A percentile compares a stretch with the other conserved stretches of the same genome.
Conservation (phyloP, 2,113 vertebrate genomes). For the Thinocorus orbignyianus region DNA sequence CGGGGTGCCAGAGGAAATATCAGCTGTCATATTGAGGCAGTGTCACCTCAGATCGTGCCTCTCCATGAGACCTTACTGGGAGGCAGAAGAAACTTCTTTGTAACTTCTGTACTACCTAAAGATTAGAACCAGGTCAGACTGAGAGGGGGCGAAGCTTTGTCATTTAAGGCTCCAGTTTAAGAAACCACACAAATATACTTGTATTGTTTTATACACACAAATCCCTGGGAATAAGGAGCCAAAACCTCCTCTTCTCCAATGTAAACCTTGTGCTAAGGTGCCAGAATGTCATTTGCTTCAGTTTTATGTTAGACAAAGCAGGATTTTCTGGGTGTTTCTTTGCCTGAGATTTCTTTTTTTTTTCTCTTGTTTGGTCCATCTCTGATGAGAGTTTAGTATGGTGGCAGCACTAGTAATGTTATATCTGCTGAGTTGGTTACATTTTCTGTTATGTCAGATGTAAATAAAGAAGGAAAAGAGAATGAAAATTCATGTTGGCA, state of each 20-base stretch:
- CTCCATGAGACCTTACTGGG: background rate
- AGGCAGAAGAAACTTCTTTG: background rate
- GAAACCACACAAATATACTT: background rate
- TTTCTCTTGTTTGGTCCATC: background rate
- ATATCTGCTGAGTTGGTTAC: no score
- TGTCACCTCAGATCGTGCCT: background rate
- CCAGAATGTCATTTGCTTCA: background rate
- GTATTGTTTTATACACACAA: background rate
- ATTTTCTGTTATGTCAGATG: background rate
- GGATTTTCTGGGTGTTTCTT: background rate
- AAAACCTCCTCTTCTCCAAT: background rate
- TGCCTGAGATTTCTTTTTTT: background rate
- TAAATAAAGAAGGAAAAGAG: slow-evolving; percentile 31
- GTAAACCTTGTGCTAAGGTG: background rate
- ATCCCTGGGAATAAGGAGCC: background rate
- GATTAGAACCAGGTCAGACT: background rate
- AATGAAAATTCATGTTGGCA: slow-evolving; percentile 27
- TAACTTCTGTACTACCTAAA: background rate
- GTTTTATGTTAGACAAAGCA: background rate
- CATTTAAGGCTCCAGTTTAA: background rate
- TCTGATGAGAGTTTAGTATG: background rate
- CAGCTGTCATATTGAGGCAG: background rate
- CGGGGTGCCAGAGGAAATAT: background rate
- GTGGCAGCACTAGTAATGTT: no score
- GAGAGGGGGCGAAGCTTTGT: background rate